Evolutionary conservation across 35 echinoderm and acorn worm genomes (phyloP).

Genomic region (Ptychodera flava): DNA sequence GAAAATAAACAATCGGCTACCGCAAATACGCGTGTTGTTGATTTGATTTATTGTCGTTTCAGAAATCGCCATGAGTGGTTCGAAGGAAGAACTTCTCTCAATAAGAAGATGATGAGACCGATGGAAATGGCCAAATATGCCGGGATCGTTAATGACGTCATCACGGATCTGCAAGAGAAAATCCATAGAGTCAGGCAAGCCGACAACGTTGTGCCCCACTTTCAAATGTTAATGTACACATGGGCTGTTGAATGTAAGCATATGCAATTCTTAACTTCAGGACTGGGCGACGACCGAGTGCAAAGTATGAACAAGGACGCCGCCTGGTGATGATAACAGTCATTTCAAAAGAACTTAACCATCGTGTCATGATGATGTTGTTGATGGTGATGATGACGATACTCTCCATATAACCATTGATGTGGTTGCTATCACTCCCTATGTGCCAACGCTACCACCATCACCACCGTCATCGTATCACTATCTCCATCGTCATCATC

Average conservation of each 20-base stretch:
- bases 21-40: no score
- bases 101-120: background rate
- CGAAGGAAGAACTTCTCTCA: background rate
- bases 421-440: no score
- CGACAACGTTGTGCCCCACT: background rate
- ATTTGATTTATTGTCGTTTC: no score
- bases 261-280: background rate
- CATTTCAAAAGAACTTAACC: background rate
- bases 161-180: background rate
- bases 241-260: background rate
- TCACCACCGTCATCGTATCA: no score
- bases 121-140: background rate
- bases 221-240: background rate
- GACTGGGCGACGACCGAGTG: background rate
- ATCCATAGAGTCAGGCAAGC: background rate
- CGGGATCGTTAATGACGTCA: background rate
- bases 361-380: no score
- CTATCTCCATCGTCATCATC: no score
- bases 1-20: no score
- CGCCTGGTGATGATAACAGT: background rate
- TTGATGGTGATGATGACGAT: no score
- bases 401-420: no score
- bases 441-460: no score
- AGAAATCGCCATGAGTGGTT: background rate
- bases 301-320: no score